phyloP scores from a whole-genome alignment of 1,140 invertebrate species.

The Acyrthosiphon pisum region DNA sequence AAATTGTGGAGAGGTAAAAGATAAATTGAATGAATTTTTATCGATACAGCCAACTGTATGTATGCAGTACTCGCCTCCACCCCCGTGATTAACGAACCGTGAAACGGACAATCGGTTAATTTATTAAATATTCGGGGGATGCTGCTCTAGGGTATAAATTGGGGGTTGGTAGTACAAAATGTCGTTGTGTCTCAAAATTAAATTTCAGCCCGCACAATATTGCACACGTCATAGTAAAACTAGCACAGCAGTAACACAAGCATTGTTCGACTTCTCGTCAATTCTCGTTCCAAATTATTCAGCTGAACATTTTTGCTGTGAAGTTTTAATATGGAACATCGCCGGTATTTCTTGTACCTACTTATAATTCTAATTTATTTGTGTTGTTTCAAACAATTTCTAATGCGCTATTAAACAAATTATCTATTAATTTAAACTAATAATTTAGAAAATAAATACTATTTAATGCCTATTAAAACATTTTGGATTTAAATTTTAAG shows the following conservation, averaged over 20 bases:
- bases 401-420: no score
- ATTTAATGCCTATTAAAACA: neutral
- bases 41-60: neutral
- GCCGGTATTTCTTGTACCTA: neutral
- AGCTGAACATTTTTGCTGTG: neutral
- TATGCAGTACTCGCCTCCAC: neutral
- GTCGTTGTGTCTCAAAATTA: neutral
- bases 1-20: neutral
- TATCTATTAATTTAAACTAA: neutral
- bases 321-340: neutral
- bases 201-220: slow-evolving; percentile 12
- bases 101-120: slow-evolving; percentile 53
- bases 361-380: neutral
- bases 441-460: neutral
- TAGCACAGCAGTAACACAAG: neutral
- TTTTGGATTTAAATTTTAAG: neutral
- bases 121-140: slow-evolving; percentile 26
- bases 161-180: neutral
- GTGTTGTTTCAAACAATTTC: neutral
- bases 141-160: neutral
- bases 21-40: neutral
- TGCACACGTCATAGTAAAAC: neutral
- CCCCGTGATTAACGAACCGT: slow-evolving; percentile 35
- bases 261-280: neutral
- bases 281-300: neutral